phyloP scores from a whole-genome alignment of 2,797 vertebrate species.

The Sparidentex hasta region DNA sequence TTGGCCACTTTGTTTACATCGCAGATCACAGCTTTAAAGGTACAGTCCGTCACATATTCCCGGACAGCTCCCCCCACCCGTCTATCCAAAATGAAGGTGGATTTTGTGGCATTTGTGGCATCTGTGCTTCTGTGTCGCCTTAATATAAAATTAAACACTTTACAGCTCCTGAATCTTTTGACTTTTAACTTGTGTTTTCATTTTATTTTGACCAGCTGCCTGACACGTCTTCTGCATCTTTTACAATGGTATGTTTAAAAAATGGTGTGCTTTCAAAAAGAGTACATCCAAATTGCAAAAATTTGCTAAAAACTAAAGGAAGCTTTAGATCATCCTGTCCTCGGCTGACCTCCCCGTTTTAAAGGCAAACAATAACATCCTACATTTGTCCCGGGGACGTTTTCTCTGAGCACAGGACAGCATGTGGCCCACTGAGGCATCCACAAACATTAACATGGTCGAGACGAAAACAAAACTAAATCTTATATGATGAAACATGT shows the following conservation, averaged over 20 bases:
- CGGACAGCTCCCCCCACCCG: not conserved
- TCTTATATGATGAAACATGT: not conserved
- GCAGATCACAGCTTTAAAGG: not conserved
- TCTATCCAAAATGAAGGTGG: not conserved
- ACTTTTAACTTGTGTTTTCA: not conserved
- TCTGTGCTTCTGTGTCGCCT: not conserved
- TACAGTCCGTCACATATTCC: not conserved
- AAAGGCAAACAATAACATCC: slow-evolving; percentile 15
- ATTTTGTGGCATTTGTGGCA: not conserved
- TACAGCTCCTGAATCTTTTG: not conserved
- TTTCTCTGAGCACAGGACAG: not conserved
- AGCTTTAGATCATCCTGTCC: not conserved
- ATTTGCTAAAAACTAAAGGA: slow-evolving; percentile 17
- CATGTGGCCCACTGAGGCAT: not conserved
- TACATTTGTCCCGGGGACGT: not conserved
- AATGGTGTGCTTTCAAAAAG: not conserved
- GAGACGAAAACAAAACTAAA: not conserved
- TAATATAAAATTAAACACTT: not conserved
- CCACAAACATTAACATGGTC: not conserved
- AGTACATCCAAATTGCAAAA: slow-evolving; percentile 11
- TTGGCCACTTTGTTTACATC: not conserved
- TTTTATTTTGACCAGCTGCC: not conserved
- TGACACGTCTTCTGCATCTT: not conserved
- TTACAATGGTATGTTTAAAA: too few relatives aligned
- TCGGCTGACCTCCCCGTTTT: not conserved